Percentiles rank a stretch among this genome's conserved stretches.
These are phyloP conservation scores for Trigoniulus corallinus DNA, from an alignment of 1,140 invertebrate species.

Conservation along the genomic window DNA sequence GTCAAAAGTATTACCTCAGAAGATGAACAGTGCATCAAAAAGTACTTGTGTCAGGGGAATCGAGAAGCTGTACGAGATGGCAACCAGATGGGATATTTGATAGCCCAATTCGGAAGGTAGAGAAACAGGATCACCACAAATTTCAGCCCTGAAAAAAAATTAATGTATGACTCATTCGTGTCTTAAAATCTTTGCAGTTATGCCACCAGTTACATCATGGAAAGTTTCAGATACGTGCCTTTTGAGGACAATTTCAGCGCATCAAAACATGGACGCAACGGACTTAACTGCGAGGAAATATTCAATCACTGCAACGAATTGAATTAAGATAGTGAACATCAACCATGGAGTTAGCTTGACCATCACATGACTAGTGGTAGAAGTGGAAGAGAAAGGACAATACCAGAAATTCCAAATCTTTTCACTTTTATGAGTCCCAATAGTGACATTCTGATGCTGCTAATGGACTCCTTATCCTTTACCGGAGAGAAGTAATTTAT, in stretches of 20 bases:
- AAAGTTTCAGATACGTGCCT: slow-evolving; percentile 44
- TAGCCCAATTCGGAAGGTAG: slow-evolving; percentile 21
- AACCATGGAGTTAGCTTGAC: no score
- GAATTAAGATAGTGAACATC: no score
- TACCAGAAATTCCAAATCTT: no score
- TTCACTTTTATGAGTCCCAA: no score
- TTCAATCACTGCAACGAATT: slow-evolving; percentile 67
- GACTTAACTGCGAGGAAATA: slow-evolving; percentile 60
- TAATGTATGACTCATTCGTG: background rate
- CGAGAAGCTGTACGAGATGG: slow-evolving; percentile 17
- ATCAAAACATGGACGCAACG: slow-evolving; percentile 58
- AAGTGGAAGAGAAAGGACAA: no score
- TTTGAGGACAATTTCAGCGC: slow-evolving; percentile 70
- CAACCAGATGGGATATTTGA: slow-evolving; percentile 17
- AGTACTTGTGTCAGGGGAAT: slow-evolving; percentile 19
- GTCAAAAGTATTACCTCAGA: slow-evolving; percentile 16
- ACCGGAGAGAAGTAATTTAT: no score
- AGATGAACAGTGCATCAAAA: slow-evolving; percentile 17
- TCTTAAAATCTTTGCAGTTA: slow-evolving; percentile 38
- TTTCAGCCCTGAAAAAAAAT: background rate
- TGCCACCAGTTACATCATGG: slow-evolving; percentile 62
- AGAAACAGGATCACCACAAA: background rate
- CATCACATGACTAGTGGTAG: no score
- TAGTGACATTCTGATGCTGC: no score
- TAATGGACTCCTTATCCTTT: no score